phyloP scores from a whole-genome alignment of 1,140 invertebrate species.

The Galleria mellonella region DNA sequence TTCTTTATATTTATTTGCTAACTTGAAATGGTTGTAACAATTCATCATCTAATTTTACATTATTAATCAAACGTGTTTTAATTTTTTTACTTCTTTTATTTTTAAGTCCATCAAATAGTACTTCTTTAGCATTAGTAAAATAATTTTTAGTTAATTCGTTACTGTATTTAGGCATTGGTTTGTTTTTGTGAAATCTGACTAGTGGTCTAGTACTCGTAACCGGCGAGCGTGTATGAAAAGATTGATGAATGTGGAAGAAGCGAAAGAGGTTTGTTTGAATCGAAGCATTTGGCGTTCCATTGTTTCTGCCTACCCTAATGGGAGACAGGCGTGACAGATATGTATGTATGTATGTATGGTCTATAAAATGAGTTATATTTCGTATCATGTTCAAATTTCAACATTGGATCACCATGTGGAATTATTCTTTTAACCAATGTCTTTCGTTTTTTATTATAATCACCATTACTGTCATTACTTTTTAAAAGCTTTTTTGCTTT shows the following conservation, averaged over 20 bases:
- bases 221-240: no score
- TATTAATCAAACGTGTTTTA: not conserved
- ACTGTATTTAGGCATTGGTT: not conserved
- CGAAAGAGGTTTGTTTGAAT: no score
- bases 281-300: no score
- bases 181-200: slow-evolving; percentile 12
- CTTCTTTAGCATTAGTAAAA: not conserved
- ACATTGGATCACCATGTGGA: slow-evolving; percentile 13
- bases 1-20: not conserved
- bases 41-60: not conserved
- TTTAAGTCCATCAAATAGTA: not conserved
- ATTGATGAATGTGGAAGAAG: no score
- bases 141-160: not conserved
- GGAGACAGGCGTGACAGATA: no score
- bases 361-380: slow-evolving; percentile 22
- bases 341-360: no score
- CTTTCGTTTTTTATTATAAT: slow-evolving; percentile 5
- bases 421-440: slow-evolving; percentile 21
- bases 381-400: slow-evolving; percentile 17
- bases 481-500: no score
- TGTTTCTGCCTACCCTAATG: no score
- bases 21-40: not conserved
- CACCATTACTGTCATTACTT: no score
- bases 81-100: not conserved
- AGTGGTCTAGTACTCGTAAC: no score